These are phyloP conservation scores for Hanleya hanleyi DNA, from an alignment of 2,888 invertebrate species.

Conservation along the genomic window DNA sequence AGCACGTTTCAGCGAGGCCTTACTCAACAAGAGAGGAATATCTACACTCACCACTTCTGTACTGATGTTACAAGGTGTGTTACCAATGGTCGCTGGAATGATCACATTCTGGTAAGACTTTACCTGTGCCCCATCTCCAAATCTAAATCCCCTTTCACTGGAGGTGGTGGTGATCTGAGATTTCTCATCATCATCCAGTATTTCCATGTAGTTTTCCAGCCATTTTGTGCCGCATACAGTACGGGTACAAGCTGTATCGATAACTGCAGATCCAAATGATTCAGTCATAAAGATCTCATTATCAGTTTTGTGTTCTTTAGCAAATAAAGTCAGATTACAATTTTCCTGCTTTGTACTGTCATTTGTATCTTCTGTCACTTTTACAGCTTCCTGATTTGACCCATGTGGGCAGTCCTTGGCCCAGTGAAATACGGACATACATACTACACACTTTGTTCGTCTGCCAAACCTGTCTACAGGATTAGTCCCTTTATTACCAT, in stretches of 20 bases:
- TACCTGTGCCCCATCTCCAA: constrained; percentile 27
- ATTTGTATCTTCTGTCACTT: neutral
- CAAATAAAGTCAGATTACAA: neutral
- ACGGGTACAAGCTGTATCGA: no score
- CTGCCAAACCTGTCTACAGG: neutral
- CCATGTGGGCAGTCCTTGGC: constrained; percentile 11
- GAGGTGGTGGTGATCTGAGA: neutral
- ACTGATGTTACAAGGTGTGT: constrained; percentile 12
- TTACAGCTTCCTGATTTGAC: neutral
- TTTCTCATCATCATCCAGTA: constrained; percentile 1
- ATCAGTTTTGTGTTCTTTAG: neutral
- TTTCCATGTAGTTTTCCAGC: neutral
- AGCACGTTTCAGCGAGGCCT: constrained; percentile 19
- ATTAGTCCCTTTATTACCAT: neutral
- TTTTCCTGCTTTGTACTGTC: neutral
- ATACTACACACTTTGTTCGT: constrained; percentile 25
- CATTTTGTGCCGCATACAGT: constrained; percentile 13
- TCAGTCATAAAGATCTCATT: no score
- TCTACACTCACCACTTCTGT: constrained; percentile 23
- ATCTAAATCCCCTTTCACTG: constrained; percentile 17
- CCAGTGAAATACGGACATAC: constrained; percentile 35
- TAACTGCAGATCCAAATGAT: no score
- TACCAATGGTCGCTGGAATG: constrained; percentile 19
- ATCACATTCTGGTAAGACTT: constrained; percentile 12
- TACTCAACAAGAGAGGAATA: constrained; percentile 27